phyloP scores from a whole-genome alignment of 2,113 vertebrate genomes.

The Syrrhaptes paradoxus region DNA sequence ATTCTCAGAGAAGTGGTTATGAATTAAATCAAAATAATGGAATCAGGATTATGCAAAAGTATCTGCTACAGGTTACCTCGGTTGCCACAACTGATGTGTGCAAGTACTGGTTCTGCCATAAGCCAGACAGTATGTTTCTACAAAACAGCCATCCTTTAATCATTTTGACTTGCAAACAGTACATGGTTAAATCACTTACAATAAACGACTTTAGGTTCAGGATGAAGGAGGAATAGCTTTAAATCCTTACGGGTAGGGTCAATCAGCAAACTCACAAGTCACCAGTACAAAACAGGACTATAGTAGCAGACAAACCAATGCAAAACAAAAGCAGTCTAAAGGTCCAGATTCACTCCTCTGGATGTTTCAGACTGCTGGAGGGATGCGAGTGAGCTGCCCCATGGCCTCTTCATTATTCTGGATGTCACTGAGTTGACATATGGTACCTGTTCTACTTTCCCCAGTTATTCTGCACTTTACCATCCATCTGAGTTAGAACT shows the following conservation, averaged over 20 bases:
- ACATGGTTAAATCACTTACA: background rate
- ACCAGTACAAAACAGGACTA: background rate
- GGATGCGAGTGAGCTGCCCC: background rate
- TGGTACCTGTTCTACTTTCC: background rate
- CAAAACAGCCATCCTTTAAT: background rate
- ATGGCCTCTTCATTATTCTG: background rate
- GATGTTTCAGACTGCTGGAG: background rate
- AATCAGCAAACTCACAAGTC: background rate
- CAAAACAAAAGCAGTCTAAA: background rate
- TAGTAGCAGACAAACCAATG: background rate
- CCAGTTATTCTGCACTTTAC: background rate
- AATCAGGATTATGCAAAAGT: background rate
- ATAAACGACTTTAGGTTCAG: background rate
- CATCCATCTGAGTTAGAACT: background rate
- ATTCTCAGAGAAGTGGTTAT: background rate
- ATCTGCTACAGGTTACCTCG: background rate
- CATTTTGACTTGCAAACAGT: background rate
- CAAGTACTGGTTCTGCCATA: background rate
- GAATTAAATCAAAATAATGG: background rate
- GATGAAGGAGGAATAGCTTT: background rate
- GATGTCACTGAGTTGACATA: background rate
- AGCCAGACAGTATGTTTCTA: background rate
- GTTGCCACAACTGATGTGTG: background rate
- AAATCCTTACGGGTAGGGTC: background rate
- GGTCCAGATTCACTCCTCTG: background rate